Evolutionary conservation across 2,888 invertebrate genomes (phyloP).

Genomic region (Leucoma salicis): DNA sequence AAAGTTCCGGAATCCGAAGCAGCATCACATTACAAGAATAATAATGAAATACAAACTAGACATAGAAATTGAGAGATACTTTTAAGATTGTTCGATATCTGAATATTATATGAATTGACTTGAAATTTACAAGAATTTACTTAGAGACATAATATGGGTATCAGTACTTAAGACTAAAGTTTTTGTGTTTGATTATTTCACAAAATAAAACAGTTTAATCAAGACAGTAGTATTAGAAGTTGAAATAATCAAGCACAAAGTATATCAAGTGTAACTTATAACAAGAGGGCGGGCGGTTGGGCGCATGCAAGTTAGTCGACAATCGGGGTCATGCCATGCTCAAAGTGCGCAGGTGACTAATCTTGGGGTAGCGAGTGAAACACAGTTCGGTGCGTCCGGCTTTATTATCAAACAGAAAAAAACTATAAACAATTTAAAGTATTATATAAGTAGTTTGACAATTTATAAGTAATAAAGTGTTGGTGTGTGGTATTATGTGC

Average conservation of each 20-base stretch:
- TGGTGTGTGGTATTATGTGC: constrained; percentile 63
- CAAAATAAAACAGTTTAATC: constrained; percentile 16
- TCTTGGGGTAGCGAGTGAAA: constrained; percentile 75
- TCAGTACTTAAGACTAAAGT: constrained; percentile 38
- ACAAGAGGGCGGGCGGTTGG: constrained; percentile 34
- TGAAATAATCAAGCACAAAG: constrained; percentile 51
- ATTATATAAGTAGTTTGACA: constrained; percentile 58
- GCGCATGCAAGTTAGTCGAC: constrained; percentile 68
- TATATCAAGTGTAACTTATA: constrained; percentile 29
- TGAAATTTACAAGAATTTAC: constrained; percentile 22
- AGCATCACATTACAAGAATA: constrained; percentile 77
- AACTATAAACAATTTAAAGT: constrained; percentile 60
- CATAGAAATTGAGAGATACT: constrained; percentile 26
- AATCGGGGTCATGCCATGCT: constrained; percentile 72
- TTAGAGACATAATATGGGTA: constrained; percentile 20
- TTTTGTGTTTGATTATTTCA: constrained; percentile 49
- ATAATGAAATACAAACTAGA: constrained; percentile 54
- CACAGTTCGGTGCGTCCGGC: constrained; percentile 77
- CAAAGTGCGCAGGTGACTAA: constrained; percentile 63
- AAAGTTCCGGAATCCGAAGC: constrained; percentile 78
- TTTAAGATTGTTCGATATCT: constrained; percentile 10
- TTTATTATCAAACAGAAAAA: constrained; percentile 70
- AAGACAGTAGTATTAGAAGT: constrained; percentile 17
- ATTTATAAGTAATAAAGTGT: constrained; percentile 59
- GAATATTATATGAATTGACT: constrained; percentile 19